These are phyloP conservation scores for Pelvicachromis taeniatus DNA, from an alignment of 2,113 vertebrate species.

Conservation along the genomic window DNA sequence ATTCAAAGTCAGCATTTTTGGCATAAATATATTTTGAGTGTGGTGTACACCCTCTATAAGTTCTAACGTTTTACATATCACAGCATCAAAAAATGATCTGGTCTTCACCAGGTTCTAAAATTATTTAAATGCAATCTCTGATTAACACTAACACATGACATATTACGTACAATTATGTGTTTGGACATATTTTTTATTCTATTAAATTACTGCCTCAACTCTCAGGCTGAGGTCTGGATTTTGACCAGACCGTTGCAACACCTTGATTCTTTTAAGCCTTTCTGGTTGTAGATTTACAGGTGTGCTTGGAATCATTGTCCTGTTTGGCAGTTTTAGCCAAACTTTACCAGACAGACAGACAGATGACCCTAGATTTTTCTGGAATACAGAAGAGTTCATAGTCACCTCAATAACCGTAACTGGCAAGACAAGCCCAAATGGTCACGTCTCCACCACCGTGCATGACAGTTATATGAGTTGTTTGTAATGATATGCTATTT, in stretches of 20 bases:
- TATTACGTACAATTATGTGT: not conserved
- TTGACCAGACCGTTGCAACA: not conserved
- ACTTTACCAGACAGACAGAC: not conserved
- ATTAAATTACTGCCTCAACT: too few relatives aligned
- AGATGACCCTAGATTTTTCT: not conserved
- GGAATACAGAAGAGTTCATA: rapidly evolving
- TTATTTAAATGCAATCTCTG: not conserved
- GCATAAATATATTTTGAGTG: not conserved
- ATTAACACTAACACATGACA: too few relatives aligned
- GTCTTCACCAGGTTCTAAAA: not conserved
- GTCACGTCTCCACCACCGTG: not conserved
- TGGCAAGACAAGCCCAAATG: not conserved
- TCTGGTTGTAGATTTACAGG: not conserved
- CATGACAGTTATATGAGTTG: not conserved
- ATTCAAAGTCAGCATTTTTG: not conserved
- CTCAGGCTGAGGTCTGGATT: not conserved
- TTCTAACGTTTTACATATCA: not conserved
- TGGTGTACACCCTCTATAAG: not conserved
- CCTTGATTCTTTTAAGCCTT: not conserved
- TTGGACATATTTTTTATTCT: not conserved
- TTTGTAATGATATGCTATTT: not conserved
- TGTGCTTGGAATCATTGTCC: not conserved
- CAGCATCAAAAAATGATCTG: not conserved
- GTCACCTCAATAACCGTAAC: not conserved
- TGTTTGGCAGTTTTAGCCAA: not conserved